phyloP scores from a whole-genome alignment of 1,140 invertebrate species.

The Ceratoteleas bidentatus region DNA sequence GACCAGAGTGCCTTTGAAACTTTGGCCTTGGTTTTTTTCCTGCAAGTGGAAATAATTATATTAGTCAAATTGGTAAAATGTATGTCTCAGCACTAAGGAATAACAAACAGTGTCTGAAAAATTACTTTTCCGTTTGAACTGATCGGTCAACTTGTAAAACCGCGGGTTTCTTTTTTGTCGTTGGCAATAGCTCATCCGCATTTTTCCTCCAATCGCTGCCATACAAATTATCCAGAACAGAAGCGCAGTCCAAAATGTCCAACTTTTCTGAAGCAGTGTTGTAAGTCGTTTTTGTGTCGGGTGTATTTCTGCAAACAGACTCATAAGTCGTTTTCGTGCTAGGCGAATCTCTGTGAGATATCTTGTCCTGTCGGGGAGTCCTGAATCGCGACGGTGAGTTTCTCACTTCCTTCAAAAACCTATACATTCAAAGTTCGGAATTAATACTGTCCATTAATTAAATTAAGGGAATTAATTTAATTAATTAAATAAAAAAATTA shows the following conservation, averaged over 20 bases:
- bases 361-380: no score
- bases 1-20: slow-evolving; percentile 15
- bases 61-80: not conserved
- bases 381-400: no score
- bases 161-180: slow-evolving; percentile 72
- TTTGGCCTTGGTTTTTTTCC: slow-evolving; percentile 58
- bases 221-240: slow-evolving; percentile 82
- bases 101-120: not conserved
- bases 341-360: no score
- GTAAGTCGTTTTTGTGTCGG: slow-evolving; percentile 2
- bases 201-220: slow-evolving; percentile 80
- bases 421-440: no score
- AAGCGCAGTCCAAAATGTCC: slow-evolving; percentile 73
- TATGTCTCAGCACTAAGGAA: not conserved
- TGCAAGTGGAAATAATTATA: slow-evolving; percentile 19
- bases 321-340: no score
- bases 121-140: slow-evolving; percentile 73
- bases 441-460: no score
- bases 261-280: slow-evolving; percentile 26
- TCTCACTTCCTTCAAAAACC: no score
- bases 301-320: no score
- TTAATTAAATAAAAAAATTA: no score
- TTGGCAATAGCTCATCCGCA: slow-evolving; percentile 68
- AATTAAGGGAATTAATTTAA: no score
- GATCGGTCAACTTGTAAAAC: slow-evolving; percentile 60